A percentile compares a stretch with the other conserved stretches of the same genome.
Conservation (phyloP, 23 tunicate genomes). For the Styela plicata region DNA sequence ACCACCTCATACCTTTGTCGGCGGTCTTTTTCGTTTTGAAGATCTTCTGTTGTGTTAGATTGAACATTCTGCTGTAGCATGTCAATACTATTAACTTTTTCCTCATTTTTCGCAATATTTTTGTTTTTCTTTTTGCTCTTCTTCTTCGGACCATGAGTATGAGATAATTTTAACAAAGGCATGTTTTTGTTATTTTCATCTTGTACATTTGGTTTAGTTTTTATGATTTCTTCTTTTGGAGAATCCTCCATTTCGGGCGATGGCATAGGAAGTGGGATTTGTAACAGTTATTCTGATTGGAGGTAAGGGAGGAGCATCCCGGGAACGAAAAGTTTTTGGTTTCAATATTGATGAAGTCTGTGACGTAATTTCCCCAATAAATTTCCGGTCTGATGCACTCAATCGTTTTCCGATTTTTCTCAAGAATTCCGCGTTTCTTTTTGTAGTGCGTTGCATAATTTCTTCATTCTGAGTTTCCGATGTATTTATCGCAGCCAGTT, state of each 20-base stretch:
- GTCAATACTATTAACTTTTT: background rate
- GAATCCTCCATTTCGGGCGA: background rate
- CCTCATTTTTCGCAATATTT: background rate
- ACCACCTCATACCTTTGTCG: background rate
- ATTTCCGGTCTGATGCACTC: constrained; percentile 10
- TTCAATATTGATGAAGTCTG: background rate
- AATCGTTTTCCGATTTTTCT: constrained; percentile 17
- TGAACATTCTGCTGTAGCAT: background rate
- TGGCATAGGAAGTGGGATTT: constrained; percentile 9
- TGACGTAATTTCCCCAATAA: constrained; percentile 15
- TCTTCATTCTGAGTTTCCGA: background rate
- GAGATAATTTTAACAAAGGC: constrained; percentile 10
- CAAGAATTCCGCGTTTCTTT: constrained; percentile 10
- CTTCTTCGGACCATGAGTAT: background rate
- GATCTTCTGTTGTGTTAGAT: background rate
- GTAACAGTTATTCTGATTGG: constrained; percentile 32
- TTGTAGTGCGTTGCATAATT: background rate
- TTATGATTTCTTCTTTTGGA: background rate
- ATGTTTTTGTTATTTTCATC: background rate
- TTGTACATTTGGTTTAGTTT: background rate
- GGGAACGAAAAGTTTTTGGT: background rate
- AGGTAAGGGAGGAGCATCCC: background rate
- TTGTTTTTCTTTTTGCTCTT: constrained; percentile 8
- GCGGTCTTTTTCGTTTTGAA: background rate
- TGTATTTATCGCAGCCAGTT: background rate